Evolutionary conservation across 1,140 invertebrate genomes (phyloP).

Genomic region (Bombus confusus): DNA sequence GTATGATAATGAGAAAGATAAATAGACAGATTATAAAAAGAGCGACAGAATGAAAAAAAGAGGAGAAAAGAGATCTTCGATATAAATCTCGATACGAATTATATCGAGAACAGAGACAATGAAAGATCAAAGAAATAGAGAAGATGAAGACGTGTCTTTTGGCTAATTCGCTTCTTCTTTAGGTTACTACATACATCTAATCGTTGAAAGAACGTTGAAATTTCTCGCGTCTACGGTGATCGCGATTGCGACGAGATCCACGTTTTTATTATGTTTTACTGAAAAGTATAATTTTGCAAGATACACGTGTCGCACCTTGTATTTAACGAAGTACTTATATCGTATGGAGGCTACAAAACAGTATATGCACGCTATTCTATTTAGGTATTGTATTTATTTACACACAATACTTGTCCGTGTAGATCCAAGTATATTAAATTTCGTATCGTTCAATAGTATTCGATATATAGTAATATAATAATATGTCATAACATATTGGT

Average conservation of each 20-base stretch:
- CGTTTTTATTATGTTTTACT: background rate
- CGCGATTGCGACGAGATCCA: background rate
- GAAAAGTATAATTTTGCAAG: background rate
- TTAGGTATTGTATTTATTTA: no score
- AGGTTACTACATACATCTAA: background rate
- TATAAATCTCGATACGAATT: background rate
- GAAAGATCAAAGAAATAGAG: constrained; percentile 20
- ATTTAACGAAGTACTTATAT: no score
- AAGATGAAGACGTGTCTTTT: constrained; percentile 5
- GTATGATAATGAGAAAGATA: constrained; percentile 54
- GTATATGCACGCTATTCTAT: no score
- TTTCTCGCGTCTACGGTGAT: background rate
- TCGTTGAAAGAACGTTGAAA: background rate
- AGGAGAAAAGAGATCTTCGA: background rate
- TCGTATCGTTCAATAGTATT: no score
- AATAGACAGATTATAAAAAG: constrained; percentile 25
- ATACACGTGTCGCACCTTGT: no score
- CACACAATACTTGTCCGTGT: no score
- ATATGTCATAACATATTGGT: no score
- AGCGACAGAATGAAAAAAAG: constrained; percentile 8
- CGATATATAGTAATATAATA: no score
- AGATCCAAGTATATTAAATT: no score
- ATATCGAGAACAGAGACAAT: background rate
- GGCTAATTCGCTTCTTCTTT: background rate
- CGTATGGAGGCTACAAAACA: no score